These are phyloP conservation scores for Hipposideros armiger DNA, from an alignment of 2,113 vertebrate species.

Conservation along the genomic window DNA sequence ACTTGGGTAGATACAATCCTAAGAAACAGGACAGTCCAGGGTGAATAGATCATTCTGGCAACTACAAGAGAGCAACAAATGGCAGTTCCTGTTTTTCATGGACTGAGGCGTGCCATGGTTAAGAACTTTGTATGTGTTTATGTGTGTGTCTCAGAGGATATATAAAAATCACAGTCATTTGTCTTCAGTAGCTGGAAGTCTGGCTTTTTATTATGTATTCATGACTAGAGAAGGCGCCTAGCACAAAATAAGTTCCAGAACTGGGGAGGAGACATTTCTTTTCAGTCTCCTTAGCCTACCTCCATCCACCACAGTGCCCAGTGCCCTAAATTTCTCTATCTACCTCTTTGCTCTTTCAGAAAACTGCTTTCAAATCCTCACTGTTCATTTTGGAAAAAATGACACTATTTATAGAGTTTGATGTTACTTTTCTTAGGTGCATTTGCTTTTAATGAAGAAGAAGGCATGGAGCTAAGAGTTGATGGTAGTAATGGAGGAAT, in stretches of 20 bases:
- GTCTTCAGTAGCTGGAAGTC: neutral
- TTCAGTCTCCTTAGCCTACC: neutral
- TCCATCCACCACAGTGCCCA: neutral
- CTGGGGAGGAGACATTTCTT: neutral
- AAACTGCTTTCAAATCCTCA: neutral
- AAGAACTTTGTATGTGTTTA: neutral
- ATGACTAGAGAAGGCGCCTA: neutral
- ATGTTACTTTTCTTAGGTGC: neutral
- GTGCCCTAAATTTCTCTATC: neutral
- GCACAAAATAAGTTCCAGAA: neutral
- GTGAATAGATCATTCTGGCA: neutral
- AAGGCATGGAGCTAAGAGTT: neutral
- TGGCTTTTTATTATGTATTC: neutral
- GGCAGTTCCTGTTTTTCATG: neutral
- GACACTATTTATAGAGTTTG: neutral
- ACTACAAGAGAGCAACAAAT: neutral
- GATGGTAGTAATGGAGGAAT: neutral
- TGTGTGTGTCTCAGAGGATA: neutral
- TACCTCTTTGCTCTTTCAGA: neutral
- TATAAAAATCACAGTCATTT: neutral
- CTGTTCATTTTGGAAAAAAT: neutral
- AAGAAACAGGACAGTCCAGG: neutral
- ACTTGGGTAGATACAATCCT: neutral
- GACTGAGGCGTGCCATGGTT: neutral
- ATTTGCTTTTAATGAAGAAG: conserved; percentile 21